These are phyloP conservation scores for Tetragnatha versicolor DNA, from an alignment of 1,140 invertebrate species.

Conservation along the genomic window DNA sequence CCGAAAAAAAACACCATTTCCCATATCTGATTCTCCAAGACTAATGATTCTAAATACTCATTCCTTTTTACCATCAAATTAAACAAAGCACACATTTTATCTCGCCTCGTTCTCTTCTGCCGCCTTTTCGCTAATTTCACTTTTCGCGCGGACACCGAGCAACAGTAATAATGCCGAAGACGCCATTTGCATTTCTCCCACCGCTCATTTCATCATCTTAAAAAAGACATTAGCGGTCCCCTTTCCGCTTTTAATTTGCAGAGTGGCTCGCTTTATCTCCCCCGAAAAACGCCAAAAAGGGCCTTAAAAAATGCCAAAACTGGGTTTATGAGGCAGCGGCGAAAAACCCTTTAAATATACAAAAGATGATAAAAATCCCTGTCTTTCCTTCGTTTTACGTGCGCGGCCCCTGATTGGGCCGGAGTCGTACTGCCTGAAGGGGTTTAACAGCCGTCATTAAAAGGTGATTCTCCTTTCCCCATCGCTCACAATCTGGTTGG, in stretches of 20 bases:
- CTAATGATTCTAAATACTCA: no score
- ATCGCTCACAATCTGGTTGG: not conserved
- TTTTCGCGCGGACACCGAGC: no score
- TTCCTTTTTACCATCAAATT: no score
- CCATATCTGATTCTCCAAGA: no score
- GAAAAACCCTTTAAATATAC: constrained; percentile 7
- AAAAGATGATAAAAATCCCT: constrained; percentile 24
- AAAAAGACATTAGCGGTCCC: constrained; percentile 12
- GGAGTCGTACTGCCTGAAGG: not conserved
- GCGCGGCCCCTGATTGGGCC: no score
- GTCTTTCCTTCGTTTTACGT: not conserved
- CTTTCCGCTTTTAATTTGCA: constrained; percentile 10
- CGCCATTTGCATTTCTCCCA: not conserved
- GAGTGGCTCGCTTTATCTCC: constrained; percentile 18
- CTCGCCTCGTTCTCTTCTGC: no score
- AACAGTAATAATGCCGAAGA: no score
- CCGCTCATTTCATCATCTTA: not conserved
- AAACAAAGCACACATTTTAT: no score
- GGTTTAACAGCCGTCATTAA: constrained; percentile 16
- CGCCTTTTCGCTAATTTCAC: no score
- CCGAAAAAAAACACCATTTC: no score
- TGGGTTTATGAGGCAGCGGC: not conserved
- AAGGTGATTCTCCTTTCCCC: not conserved
- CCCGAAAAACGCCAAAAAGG: not conserved
- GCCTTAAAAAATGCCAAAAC: not conserved